Evolutionary conservation across 53 echinoderm and acorn worm genomes (phyloP).

Genomic region (Hippasteria phrygiana): DNA sequence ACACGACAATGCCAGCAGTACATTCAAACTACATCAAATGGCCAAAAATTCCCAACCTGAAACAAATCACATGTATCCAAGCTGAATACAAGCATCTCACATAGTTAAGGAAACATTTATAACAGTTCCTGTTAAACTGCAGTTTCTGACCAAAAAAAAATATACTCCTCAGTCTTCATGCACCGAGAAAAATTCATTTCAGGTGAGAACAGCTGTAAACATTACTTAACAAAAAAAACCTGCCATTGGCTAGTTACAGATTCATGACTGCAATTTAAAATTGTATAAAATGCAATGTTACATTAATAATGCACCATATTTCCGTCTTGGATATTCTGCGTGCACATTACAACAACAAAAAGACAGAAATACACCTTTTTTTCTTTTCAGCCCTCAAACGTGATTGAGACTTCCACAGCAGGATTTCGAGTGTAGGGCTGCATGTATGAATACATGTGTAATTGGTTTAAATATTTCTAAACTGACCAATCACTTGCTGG

Average conservation of each 20-base stretch:
- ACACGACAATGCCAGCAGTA: neutral
- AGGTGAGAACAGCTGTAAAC: neutral
- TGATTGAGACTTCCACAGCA: neutral
- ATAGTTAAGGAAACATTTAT: neutral
- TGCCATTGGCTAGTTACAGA: neutral
- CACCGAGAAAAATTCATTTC: neutral
- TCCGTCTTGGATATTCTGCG: constrained; percentile 23
- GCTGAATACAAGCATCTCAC: neutral
- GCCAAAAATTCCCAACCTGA: neutral
- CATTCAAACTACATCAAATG: neutral
- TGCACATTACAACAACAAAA: constrained; percentile 1
- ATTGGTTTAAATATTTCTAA: no score
- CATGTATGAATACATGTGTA: no score
- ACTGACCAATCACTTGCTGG: no score
- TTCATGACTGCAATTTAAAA: neutral
- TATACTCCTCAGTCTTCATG: neutral
- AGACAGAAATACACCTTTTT: neutral
- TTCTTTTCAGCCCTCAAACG: neutral
- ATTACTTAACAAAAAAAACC: neutral
- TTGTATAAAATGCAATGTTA: constrained; percentile 19
- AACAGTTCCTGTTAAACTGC: neutral
- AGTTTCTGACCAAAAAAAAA: neutral
- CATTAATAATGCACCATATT: constrained; percentile 53
- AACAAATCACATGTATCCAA: neutral
- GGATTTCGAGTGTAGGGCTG: neutral